A percentile compares a stretch with the other conserved stretches of the same genome.
These are phyloP conservation scores for Cromileptes altivelis DNA, from an alignment of 2,113 vertebrate genomes.

Conservation along the genomic window DNA sequence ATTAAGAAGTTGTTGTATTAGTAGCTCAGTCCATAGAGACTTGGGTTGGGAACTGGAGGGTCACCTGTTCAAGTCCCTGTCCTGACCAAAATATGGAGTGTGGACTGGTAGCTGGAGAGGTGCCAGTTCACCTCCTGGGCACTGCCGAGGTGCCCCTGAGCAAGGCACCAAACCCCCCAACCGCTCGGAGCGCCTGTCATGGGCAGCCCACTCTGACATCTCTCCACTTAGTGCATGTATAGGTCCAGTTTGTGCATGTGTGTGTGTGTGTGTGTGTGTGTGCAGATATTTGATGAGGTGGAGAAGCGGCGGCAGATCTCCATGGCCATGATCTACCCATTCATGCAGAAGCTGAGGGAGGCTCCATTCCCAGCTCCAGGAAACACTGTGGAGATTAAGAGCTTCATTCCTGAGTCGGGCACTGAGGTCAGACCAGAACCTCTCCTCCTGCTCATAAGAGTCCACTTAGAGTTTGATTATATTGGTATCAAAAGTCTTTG, in stretches of 20 bases:
- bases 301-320: conserved; percentile 96
- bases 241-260: no score
- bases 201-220: no score
- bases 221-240: no score
- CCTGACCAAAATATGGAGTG: no score
- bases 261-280: conserved; percentile 4
- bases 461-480: neutral
- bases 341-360: conserved; percentile 97
- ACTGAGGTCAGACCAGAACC: conserved; percentile 87
- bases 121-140: no score
- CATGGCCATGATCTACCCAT: conserved; percentile 95
- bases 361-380: conserved; percentile 93
- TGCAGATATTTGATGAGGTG: conserved; percentile 96
- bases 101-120: no score
- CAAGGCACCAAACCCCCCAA: no score
- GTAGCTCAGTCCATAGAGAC: no score
- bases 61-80: no score
- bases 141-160: no score
- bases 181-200: no score
- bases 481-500: neutral
- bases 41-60: no score
- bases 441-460: neutral
- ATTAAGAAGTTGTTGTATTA: neutral
- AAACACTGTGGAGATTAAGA: conserved; percentile 94
- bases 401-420: conserved; percentile 95